Evolutionary conservation across 2,797 vertebrate genomes (phyloP).

Genomic region (Sphenodon punctatus): DNA sequence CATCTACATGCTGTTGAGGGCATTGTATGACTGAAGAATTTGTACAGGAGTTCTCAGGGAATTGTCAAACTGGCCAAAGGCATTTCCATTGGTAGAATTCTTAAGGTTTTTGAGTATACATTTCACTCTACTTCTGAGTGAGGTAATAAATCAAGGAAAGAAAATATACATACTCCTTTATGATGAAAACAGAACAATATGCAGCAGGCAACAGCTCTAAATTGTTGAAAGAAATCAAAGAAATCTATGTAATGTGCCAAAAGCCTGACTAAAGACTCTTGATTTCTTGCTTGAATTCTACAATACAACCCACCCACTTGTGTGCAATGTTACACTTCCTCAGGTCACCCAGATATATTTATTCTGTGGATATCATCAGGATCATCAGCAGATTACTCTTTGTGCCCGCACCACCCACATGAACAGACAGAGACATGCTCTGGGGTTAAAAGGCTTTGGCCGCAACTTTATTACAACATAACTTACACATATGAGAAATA

Average conservation of each 20-base stretch:
- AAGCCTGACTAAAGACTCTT: not conserved
- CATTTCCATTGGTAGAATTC: not conserved
- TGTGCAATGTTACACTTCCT: not conserved
- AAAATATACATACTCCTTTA: slow-evolving; percentile 34
- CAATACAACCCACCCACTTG: not conserved
- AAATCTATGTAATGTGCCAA: not conserved
- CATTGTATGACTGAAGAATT: not conserved
- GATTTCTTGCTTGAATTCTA: not conserved
- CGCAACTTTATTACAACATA: too few relatives aligned
- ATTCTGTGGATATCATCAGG: not conserved
- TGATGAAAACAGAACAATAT: not conserved
- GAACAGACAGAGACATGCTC: too few relatives aligned
- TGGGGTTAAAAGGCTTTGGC: too few relatives aligned
- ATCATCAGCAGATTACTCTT: too few relatives aligned
- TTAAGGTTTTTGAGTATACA: not conserved
- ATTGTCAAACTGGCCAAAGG: not conserved
- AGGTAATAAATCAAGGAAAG: slow-evolving; percentile 21
- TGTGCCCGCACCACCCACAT: too few relatives aligned
- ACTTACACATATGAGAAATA: too few relatives aligned
- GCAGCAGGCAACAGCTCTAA: slow-evolving; percentile 8
- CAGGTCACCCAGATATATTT: not conserved
- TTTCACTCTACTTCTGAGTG: slow-evolving; percentile 14
- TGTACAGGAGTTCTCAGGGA: not conserved
- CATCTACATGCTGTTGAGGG: not conserved
- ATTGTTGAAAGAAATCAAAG: not conserved